phyloP scores from a whole-genome alignment of 2,797 vertebrate genomes.

The Amblyopsis hoosieri region DNA sequence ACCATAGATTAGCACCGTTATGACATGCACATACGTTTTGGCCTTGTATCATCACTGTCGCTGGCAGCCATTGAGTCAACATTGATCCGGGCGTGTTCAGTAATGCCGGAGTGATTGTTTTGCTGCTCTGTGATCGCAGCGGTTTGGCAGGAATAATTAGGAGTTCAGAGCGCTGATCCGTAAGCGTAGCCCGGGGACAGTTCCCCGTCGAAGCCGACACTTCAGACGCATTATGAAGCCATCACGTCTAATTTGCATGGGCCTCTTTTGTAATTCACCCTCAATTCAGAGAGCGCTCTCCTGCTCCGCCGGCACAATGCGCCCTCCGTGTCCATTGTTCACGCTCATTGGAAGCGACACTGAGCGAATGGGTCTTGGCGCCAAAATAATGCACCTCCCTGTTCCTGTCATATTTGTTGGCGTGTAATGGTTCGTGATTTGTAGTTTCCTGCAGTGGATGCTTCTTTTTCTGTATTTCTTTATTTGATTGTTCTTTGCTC shows the following conservation, averaged over 20 bases:
- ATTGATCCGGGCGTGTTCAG: slow-evolving; percentile 43
- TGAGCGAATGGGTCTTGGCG: slow-evolving; percentile 71
- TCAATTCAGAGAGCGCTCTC: slow-evolving; percentile 64
- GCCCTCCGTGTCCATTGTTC: slow-evolving; percentile 66
- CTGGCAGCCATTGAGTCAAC: slow-evolving; percentile 49
- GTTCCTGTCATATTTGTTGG: slow-evolving; percentile 69
- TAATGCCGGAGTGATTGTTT: slow-evolving; percentile 54
- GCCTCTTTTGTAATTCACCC: slow-evolving; percentile 71
- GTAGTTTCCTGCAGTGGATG: slow-evolving; percentile 54
- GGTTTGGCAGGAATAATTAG: slow-evolving; percentile 66
- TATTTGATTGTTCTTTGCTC: slow-evolving; percentile 24
- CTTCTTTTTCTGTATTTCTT: not conserved
- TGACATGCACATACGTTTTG: slow-evolving; percentile 27
- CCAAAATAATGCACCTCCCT: slow-evolving; percentile 64
- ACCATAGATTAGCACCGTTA: slow-evolving; percentile 36
- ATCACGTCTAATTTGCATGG: slow-evolving; percentile 73
- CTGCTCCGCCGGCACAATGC: slow-evolving; percentile 62
- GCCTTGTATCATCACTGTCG: slow-evolving; percentile 27
- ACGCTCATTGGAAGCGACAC: slow-evolving; percentile 69
- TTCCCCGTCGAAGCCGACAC: slow-evolving; percentile 60
- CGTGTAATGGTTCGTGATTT: slow-evolving; percentile 67
- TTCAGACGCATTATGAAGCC: slow-evolving; percentile 71
- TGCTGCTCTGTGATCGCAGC: slow-evolving; percentile 55
- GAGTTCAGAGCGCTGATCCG: slow-evolving; percentile 64
- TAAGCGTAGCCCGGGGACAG: slow-evolving; percentile 63